These are phyloP conservation scores for Ophioninae sp. DNA, from an alignment of 2,888 invertebrate genomes.

Conservation along the genomic window DNA sequence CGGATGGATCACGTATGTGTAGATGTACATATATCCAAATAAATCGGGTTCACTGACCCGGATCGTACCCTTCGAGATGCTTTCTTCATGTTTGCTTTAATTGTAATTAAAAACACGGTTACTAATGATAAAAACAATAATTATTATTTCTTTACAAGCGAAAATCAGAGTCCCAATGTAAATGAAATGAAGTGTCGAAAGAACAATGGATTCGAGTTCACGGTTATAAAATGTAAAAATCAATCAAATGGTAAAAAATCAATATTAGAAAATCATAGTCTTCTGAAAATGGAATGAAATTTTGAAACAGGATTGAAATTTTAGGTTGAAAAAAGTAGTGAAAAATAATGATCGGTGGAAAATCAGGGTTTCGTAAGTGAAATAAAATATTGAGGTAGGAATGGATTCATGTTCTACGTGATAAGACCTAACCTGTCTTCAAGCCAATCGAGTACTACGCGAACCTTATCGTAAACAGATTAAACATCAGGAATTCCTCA, in stretches of 20 bases:
- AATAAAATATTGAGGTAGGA: background rate
- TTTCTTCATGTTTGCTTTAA: background rate
- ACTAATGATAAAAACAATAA: background rate
- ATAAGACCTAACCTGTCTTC: background rate
- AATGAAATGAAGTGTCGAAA: background rate
- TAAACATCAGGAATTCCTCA: background rate
- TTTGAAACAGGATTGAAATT: no score
- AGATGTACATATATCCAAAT: background rate
- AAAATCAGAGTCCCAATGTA: background rate
- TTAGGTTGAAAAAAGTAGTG: no score
- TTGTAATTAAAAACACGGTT: background rate
- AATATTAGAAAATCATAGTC: no score
- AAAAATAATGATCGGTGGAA: no score
- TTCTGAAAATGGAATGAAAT: no score
- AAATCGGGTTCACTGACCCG: background rate
- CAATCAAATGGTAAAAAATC: background rate
- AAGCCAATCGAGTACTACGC: background rate
- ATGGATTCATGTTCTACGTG: background rate
- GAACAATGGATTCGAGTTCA: background rate
- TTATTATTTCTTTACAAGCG: background rate
- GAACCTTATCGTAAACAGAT: background rate
- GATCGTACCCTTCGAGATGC: background rate
- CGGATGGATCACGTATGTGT: background rate
- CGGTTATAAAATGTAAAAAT: background rate
- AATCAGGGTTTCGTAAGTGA: background rate